Percentiles rank a stretch among this genome's conserved stretches.
phyloP scores from a whole-genome alignment of 1,140 invertebrate genomes.

The Thalassaphorura encarpata region DNA sequence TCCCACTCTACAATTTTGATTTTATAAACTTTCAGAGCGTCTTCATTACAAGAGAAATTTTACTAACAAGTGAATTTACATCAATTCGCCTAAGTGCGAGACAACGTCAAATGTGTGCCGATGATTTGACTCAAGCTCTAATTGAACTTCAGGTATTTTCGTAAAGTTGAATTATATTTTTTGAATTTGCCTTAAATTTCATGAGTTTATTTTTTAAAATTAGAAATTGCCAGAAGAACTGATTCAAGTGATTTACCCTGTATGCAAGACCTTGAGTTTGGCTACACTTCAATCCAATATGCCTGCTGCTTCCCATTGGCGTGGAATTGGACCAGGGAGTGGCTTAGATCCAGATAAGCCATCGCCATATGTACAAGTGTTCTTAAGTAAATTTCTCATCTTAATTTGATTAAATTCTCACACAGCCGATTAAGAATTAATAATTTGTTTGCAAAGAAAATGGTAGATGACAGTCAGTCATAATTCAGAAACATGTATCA shows the following conservation, averaged over 20 bases:
- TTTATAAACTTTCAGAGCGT: constrained; percentile 11
- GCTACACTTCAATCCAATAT: constrained; percentile 30
- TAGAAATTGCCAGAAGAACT: constrained; percentile 27
- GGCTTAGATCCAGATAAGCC: constrained; percentile 29
- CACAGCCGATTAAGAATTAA: too few relatives aligned
- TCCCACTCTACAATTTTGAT: neutral
- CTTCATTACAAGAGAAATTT: constrained; percentile 22
- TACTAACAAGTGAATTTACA: constrained; percentile 16
- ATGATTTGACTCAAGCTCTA: constrained; percentile 18
- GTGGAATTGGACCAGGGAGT: constrained; percentile 13
- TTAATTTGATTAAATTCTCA: too few relatives aligned
- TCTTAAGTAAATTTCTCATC: constrained; percentile 28
- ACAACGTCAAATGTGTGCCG: constrained; percentile 27
- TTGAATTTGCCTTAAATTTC: neutral
- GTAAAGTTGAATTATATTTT: constrained; percentile 5
- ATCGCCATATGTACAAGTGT: constrained; percentile 26
- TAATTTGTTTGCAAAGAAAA: too few relatives aligned
- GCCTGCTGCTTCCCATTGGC: constrained; percentile 26
- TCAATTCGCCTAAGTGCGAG: constrained; percentile 24
- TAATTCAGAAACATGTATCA: too few relatives aligned
- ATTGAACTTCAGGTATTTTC: constrained; percentile 12
- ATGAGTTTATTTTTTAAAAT: neutral
- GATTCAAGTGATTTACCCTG: constrained; percentile 16
- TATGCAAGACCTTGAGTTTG: constrained; percentile 26
- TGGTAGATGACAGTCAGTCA: too few relatives aligned